These are phyloP conservation scores for Leptinotarsa undecemlineata DNA, from an alignment of 1,140 invertebrate genomes.

Conservation along the genomic window DNA sequence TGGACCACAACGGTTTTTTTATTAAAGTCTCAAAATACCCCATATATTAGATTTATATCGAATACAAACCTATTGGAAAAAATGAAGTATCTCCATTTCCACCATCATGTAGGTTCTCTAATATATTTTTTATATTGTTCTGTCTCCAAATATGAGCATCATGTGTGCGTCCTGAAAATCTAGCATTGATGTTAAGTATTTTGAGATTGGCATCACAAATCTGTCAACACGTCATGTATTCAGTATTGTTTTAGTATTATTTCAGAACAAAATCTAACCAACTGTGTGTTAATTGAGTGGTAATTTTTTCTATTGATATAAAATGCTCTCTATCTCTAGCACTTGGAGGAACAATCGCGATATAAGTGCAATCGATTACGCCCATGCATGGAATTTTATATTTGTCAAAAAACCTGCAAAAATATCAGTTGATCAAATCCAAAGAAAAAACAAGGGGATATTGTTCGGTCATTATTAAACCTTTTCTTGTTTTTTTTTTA, in stretches of 20 bases:
- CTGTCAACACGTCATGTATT: neutral
- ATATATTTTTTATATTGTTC: neutral
- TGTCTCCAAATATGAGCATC: conserved; percentile 12
- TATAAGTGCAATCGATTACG: conserved; percentile 16
- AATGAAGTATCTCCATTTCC: conserved; percentile 1
- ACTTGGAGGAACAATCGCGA: conserved; percentile 8
- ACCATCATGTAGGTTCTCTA: neutral
- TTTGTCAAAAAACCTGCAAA: conserved; percentile 8
- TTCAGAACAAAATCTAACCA: neutral
- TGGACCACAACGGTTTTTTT: too few species aligned
- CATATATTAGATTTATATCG: neutral
- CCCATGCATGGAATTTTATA: conserved; percentile 1
- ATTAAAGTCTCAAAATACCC: neutral
- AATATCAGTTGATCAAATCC: neutral
- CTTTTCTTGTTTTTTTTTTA: too few species aligned
- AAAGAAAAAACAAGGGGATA: too few species aligned
- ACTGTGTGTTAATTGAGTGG: conserved; percentile 10
- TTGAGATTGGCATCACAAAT: conserved; percentile 23
- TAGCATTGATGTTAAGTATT: conserved; percentile 15
- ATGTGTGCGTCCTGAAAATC: too few species aligned
- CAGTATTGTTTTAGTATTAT: neutral
- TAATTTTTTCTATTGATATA: conserved; percentile 21
- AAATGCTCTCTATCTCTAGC: neutral
- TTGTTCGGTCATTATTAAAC: too few species aligned
- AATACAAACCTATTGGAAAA: conserved; percentile 11